Conservation (phyloP, 2,888 invertebrate species). For the Cloeon dipterum region DNA sequence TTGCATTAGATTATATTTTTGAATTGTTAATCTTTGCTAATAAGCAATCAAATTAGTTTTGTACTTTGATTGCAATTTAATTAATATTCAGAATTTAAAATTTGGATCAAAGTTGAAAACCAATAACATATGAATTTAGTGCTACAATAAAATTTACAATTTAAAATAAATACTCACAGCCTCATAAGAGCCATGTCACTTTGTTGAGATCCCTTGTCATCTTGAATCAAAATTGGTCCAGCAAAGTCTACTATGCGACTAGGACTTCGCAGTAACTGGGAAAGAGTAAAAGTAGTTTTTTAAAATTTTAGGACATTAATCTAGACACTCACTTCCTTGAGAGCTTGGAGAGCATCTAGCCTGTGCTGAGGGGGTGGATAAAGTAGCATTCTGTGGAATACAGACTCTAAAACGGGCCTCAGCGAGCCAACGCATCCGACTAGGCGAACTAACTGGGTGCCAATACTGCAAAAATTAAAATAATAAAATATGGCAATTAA, state of each 20-base stretch:
- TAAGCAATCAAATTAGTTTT: no score
- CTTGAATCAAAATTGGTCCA: slow-evolving; percentile 29
- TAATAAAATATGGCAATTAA: not conserved
- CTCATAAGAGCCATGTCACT: slow-evolving; percentile 63
- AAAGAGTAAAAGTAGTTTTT: slow-evolving; percentile 3
- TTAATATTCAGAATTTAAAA: no score
- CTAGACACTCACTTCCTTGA: slow-evolving; percentile 39
- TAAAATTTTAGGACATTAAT: not conserved
- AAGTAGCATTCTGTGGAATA: slow-evolving; percentile 79
- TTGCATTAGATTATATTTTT: no score
- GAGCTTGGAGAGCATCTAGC: slow-evolving; percentile 60
- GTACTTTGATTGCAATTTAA: no score
- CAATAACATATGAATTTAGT: no score
- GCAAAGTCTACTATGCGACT: slow-evolving; percentile 53
- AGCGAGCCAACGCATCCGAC: slow-evolving; percentile 73
- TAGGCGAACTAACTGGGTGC: slow-evolving; percentile 65
- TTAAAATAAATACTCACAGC: slow-evolving; percentile 45
- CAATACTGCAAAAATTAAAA: slow-evolving; percentile 56
- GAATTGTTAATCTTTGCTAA: no score
- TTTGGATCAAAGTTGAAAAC: no score
- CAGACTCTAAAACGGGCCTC: slow-evolving; percentile 73
- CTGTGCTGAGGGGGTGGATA: slow-evolving; percentile 70
- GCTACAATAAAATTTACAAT: no score
- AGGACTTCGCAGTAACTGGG: slow-evolving; percentile 43
- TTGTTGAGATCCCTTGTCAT: slow-evolving; percentile 35